Evolutionary conservation across 37 sponge, comb jelly and placozoan species (phyloP).

Genomic region (Oscarella lobularis): DNA sequence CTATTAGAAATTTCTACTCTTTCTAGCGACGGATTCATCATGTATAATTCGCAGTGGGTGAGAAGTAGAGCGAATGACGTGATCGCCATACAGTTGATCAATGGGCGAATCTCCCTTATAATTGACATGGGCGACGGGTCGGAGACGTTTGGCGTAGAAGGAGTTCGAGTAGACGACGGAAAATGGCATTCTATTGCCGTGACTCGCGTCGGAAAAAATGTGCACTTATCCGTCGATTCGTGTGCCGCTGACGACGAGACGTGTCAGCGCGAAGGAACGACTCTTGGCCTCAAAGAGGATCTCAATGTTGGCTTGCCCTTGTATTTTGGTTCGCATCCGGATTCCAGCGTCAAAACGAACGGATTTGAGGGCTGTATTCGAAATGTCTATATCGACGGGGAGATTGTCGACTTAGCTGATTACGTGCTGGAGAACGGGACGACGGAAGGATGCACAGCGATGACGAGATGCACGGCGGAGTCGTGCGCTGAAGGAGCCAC

Average conservation of each 20-base stretch:
- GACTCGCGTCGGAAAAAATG: neutral
- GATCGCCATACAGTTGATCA: neutral
- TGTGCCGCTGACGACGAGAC: neutral
- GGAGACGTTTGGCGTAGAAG: neutral
- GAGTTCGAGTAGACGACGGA: neutral
- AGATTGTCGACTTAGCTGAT: neutral
- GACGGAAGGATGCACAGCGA: neutral
- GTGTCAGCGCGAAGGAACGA: neutral
- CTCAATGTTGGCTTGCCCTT: neutral
- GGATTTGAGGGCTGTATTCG: constrained; percentile 3
- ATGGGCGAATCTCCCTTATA: neutral
- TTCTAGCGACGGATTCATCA: neutral
- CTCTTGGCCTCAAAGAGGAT: neutral
- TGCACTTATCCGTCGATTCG: neutral
- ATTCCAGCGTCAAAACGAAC: neutral
- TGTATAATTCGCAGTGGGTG: neutral
- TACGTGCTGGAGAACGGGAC: neutral
- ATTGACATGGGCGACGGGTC: neutral
- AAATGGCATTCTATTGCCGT: neutral
- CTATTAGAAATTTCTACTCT: neutral
- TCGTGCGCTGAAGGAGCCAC: neutral
- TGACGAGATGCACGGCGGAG: neutral
- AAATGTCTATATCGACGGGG: neutral
- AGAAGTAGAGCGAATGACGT: neutral
- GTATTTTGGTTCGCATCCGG: neutral